Conservation (phyloP, 1,140 invertebrate species). For the Thalassaphorura encarpata region DNA sequence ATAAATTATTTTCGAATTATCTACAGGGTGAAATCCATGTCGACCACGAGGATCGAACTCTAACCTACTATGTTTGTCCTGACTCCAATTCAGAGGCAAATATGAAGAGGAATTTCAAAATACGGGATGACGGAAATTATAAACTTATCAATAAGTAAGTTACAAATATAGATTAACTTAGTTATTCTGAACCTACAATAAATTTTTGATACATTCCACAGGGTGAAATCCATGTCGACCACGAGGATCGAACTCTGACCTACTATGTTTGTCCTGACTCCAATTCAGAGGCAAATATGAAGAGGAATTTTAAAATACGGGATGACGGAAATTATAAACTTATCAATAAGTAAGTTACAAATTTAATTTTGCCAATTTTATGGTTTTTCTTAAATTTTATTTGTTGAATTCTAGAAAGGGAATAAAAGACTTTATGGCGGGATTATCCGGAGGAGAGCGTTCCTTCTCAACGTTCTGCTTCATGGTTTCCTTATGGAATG, state of each 20-base stretch:
- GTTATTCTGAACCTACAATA: too few relatives aligned
- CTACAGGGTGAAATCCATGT: conserved; percentile 51
- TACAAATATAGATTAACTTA: conserved; percentile 13
- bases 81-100: conserved; percentile 38
- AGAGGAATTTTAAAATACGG: conserved; percentile 44
- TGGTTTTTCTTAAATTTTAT: too few relatives aligned
- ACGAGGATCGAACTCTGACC: conserved; percentile 43
- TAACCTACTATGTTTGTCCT: conserved; percentile 35
- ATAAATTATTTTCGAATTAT: too few relatives aligned
- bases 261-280: conserved; percentile 3
- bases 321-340: conserved; percentile 28
- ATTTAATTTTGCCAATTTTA: conserved; percentile 6
- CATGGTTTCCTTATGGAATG: conserved; percentile 84
- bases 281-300: conserved; percentile 38
- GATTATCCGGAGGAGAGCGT: conserved; percentile 86
- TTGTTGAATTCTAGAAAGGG: conserved; percentile 28
- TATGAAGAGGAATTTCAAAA: conserved; percentile 42
- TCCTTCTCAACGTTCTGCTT: conserved; percentile 90
- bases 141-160: not conserved
- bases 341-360: conserved; percentile 5
- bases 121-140: conserved; percentile 35
- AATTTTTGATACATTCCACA: conserved; percentile 35
- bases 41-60: conserved; percentile 45
- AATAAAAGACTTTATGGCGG: conserved; percentile 47
- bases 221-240: conserved; percentile 52